Evolutionary conservation across 2,113 vertebrate genomes (phyloP), one percentile per base, ranked within the genome.

Genomic region (Gymnorhina tibicen): DNA sequence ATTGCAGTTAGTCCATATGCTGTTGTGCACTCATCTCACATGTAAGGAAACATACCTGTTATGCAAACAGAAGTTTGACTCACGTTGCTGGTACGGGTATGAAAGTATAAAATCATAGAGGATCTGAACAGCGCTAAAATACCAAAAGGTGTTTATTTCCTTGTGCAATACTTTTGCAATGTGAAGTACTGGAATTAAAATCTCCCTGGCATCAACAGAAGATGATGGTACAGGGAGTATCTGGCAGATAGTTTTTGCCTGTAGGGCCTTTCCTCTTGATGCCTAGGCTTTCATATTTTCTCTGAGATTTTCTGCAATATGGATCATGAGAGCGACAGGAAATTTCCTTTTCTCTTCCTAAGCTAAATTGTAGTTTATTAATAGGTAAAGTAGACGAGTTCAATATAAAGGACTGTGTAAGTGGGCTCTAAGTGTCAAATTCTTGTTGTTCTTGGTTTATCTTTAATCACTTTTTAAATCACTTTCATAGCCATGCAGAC

Each of bases 21-120:
- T 83, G 50, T 33, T 78, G 63, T 67, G 72, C 8, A 17, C 75
- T 89, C 85, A 28, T 78, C 85, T 69, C 74, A 21, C 32, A 3
- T 21, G 23, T 39, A 50, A 42, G 68, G 72, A 91, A 81, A 42
- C 39, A 27, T 39, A 68, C 55, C 46, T 89, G 46, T 68, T 84
- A 67, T 24, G 50, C 50, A 88, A 95, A 87, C 16, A 62, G 13
- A 49, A 46, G 47, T 89, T 60, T 87, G 58, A 59, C 46, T 85
- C 62, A 16, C 6, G 0, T 75, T 85, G 41, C 32, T 70, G 5
- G 19, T 63, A 35, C 11, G 5, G 6, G 6, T 67, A 68, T 60
- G 69, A 67, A 91, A 46, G 39, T 32, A 9, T 41, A 63, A 84
- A 84, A 59, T 41, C 2, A 0, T 5, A 33, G 41, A 68, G 20